Conservation (phyloP, 1,140 invertebrate genomes). For the Ditylenchus dipsaci region DNA sequence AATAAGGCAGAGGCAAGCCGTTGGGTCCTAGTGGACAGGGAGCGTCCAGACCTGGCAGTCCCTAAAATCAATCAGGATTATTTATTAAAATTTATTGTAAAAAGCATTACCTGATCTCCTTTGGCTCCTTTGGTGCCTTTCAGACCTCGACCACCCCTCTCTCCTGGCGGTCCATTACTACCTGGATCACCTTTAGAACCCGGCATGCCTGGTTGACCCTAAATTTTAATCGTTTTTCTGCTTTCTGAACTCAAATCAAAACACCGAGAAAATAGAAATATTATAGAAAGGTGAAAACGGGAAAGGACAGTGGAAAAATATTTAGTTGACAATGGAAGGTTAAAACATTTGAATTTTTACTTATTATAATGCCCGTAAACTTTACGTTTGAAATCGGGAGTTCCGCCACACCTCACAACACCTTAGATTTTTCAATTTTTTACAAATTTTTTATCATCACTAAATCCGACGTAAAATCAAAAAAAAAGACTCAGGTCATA, state of each 20-base stretch:
- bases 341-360: no score
- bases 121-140: slow-evolving; percentile 84
- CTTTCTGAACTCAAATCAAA: background rate
- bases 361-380: no score
- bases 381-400: no score
- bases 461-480: no score
- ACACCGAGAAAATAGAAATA: slow-evolving; percentile 24
- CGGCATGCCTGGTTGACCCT: background rate
- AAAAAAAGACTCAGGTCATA: no score
- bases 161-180: slow-evolving; percentile 62
- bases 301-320: no score
- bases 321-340: no score
- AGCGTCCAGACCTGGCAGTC: slow-evolving; percentile 88
- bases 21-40: slow-evolving; percentile 89
- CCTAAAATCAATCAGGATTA: slow-evolving; percentile 58
- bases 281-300: slow-evolving; percentile 14
- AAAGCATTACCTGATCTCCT: slow-evolving; percentile 71
- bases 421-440: no score
- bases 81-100: background rate
- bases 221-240: slow-evolving; percentile 8
- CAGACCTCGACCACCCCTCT: slow-evolving; percentile 77
- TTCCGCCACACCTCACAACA: no score
- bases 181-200: slow-evolving; percentile 60
- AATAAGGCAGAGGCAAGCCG: slow-evolving; percentile 85
- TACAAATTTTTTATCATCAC: no score